phyloP scores from a whole-genome alignment of 2,888 invertebrate genomes.

The Sarcophaga subvicina region DNA sequence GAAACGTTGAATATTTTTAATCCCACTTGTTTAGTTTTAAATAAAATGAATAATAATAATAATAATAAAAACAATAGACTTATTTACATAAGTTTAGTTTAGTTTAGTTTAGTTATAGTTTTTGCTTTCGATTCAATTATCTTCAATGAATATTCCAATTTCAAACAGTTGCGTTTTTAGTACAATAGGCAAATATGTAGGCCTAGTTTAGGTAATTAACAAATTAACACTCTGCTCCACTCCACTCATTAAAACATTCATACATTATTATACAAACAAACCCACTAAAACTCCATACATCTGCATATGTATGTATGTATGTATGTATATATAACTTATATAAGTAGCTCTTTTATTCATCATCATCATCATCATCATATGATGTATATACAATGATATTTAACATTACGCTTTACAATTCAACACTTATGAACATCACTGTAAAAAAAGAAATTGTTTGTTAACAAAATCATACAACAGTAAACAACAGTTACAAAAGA shows the following conservation, averaged over 20 bases:
- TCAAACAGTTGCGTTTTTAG: background rate
- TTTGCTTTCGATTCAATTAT: constrained; percentile 16
- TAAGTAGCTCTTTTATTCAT: background rate
- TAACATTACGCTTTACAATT: constrained; percentile 19
- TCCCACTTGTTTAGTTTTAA: constrained; percentile 32
- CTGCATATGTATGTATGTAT: too few relatives aligned
- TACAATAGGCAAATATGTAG: background rate
- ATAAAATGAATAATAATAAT: background rate
- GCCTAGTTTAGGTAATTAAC: constrained; percentile 21
- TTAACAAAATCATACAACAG: background rate
- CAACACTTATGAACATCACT: background rate
- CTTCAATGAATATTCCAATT: background rate
- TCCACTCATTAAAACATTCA: background rate
- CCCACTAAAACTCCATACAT: background rate
- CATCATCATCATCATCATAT: constrained; percentile 2
- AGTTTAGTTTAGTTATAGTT: constrained; percentile 40
- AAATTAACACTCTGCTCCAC: too few relatives aligned
- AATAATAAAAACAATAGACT: too few relatives aligned
- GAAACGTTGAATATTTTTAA: constrained; percentile 15
- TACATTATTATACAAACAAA: background rate
- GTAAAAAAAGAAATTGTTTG: constrained; percentile 36
- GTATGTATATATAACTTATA: too few relatives aligned
- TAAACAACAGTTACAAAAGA: constrained; percentile 4
- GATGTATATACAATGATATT: constrained; percentile 38
- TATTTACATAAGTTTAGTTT: constrained; percentile 11